Percentiles rank a stretch among this genome's conserved stretches.
phyloP scores from a whole-genome alignment of 2,113 vertebrate species.

The Cromileptes altivelis region DNA sequence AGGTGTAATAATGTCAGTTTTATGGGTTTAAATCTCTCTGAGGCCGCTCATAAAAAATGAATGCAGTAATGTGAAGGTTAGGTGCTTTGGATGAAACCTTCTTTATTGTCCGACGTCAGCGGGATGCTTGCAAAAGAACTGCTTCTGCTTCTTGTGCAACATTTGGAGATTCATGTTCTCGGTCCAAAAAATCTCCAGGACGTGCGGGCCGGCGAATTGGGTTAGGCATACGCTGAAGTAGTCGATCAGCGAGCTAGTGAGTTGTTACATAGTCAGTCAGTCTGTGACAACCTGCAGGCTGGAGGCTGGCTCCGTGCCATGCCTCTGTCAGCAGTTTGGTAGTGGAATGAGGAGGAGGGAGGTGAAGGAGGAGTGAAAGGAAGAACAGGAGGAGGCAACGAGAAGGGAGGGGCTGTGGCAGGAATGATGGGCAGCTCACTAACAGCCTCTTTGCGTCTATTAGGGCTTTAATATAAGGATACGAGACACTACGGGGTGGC shows the following conservation, averaged over 20 bases:
- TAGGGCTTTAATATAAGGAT: conserved; percentile 61
- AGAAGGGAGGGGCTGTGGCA: conserved; percentile 28
- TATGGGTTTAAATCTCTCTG: conserved; percentile 58
- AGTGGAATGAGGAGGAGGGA: conserved; percentile 29
- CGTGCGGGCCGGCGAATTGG: conserved; percentile 1
- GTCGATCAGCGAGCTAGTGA: conserved; percentile 68
- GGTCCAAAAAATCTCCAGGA: conserved; percentile 21
- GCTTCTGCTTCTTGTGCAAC: conserved; percentile 19
- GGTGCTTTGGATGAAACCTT: conserved; percentile 17
- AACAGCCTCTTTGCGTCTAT: conserved; percentile 69
- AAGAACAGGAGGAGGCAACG: conserved; percentile 8
- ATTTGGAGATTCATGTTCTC: conserved; percentile 17
- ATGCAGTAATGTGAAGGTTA: conserved; percentile 44
- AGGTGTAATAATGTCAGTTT: conserved; percentile 59
- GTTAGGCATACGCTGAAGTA: conserved; percentile 15
- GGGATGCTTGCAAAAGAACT: conserved; percentile 7
- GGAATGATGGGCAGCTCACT: conserved; percentile 70
- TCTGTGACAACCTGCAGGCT: conserved; percentile 55
- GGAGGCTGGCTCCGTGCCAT: conserved; percentile 60
- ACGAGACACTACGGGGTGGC: conserved; percentile 29
- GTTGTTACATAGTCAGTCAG: conserved; percentile 70
- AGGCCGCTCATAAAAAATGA: conserved; percentile 54
- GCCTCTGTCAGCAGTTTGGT: conserved; percentile 73
- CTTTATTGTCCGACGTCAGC: conserved; percentile 33
- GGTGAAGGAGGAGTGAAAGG: conserved; percentile 30